phyloP scores from a whole-genome alignment of 2,888 invertebrate genomes.

The Thereva nobilitata region DNA sequence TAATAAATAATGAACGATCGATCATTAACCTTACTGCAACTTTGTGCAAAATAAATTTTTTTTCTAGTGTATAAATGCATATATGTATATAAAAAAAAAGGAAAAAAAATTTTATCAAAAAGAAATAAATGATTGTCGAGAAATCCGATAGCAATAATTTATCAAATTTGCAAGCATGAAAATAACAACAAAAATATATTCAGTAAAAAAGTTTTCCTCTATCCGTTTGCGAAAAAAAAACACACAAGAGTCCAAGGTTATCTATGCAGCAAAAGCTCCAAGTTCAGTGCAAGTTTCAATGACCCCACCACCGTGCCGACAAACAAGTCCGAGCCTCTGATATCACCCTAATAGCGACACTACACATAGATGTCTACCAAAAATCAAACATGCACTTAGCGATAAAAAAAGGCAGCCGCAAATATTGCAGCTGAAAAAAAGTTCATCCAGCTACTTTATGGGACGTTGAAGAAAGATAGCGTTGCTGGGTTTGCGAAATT shows the following conservation, averaged over 20 bases:
- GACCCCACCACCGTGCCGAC: conserved; percentile 29
- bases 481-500: conserved; percentile 31
- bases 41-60: too few species aligned
- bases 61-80: too few species aligned
- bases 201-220: conserved; percentile 4
- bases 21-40: too few species aligned
- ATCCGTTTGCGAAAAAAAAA: conserved; percentile 19
- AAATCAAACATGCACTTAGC: conserved; percentile 40
- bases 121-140: too few species aligned
- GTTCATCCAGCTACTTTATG: conserved; percentile 4
- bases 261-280: conserved; percentile 37
- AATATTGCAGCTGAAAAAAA: conserved; percentile 10
- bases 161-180: too few species aligned
- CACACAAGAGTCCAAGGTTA: conserved; percentile 38
- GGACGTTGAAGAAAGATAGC: not conserved
- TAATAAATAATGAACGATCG: too few species aligned
- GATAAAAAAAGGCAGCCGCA: conserved; percentile 30
- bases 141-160: too few species aligned
- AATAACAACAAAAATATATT: too few species aligned
- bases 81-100: too few species aligned
- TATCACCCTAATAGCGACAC: conserved; percentile 32
- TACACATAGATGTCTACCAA: conserved; percentile 38
- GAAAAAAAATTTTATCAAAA: too few species aligned
- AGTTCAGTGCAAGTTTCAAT: conserved; percentile 40
- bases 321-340: conserved; percentile 35